Percentiles rank a stretch among this genome's conserved stretches.
Conservation (phyloP, 2,888 invertebrate species). For the Drosophila atripex region DNA sequence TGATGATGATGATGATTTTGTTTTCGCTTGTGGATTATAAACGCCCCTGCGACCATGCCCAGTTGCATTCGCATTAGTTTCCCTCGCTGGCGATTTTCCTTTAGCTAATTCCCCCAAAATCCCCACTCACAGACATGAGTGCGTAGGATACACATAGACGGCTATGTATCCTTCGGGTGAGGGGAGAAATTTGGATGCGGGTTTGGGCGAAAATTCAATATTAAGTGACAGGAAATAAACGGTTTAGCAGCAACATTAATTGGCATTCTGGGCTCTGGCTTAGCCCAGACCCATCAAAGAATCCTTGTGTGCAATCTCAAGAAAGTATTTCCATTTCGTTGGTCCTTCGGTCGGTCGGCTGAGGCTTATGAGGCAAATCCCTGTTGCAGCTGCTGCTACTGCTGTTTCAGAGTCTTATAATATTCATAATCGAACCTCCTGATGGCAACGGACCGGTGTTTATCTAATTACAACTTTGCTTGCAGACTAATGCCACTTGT, state of each 20-base stretch:
- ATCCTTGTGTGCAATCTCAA: conserved; percentile 4
- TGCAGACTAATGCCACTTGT: conserved; percentile 70
- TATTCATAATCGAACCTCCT: conserved; percentile 40
- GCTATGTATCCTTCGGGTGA: conserved; percentile 17
- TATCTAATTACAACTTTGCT: conserved; percentile 58
- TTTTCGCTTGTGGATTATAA: conserved; percentile 65
- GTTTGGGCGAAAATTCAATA: conserved; percentile 16
- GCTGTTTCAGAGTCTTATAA: conserved; percentile 28
- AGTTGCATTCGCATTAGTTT: conserved; percentile 42
- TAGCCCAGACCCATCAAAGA: conserved; percentile 17
- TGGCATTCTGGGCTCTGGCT: conserved; percentile 27
- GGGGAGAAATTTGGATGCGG: conserved; percentile 4
- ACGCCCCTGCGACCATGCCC: conserved; percentile 44
- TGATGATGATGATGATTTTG: conserved; percentile 48
- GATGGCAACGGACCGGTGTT: conserved; percentile 6
- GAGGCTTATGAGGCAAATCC: conserved; percentile 26
- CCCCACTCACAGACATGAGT: conserved; percentile 23
- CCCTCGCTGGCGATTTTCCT: conserved; percentile 49
- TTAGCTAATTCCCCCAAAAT: conserved; percentile 51
- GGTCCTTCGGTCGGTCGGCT: conserved; percentile 13
- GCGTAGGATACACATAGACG: conserved; percentile 9
- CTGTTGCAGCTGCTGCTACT: conserved; percentile 21
- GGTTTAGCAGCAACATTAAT: conserved; percentile 52
- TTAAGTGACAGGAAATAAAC: conserved; percentile 38
- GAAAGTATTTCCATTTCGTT: conserved; percentile 7